Conservation (phyloP, 92 coral and sea anemone genomes). For the Zoanthus sansibaricus region DNA sequence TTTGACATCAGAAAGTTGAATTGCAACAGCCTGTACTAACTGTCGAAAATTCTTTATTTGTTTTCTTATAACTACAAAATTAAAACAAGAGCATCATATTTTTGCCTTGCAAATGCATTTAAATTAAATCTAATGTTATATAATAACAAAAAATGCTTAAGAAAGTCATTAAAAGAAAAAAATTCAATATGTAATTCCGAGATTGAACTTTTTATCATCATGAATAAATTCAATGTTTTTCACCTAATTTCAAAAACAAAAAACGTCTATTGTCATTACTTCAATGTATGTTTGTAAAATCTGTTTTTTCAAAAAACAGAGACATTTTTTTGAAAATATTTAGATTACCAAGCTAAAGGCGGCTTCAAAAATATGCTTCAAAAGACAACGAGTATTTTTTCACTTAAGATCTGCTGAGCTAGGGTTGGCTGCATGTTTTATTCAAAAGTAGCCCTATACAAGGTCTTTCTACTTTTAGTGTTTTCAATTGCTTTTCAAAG, state of each 20-base stretch:
- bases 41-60: neutral
- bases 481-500: too few species aligned
- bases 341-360: too few species aligned
- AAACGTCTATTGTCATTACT: neutral
- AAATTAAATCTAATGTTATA: neutral
- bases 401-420: too few species aligned
- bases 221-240: neutral
- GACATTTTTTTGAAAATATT: too few species aligned
- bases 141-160: neutral
- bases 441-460: too few species aligned
- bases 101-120: neutral
- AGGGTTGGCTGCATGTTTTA: too few species aligned
- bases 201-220: too few species aligned
- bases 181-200: neutral
- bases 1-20: neutral
- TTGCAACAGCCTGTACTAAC: neutral
- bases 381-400: too few species aligned
- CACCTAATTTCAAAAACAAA: slow-evolving; percentile 18
- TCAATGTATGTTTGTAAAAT: neutral
- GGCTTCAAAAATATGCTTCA: too few species aligned
- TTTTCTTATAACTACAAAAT: neutral
- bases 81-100: neutral
- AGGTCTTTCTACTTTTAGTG: too few species aligned
- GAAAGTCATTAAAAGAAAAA: neutral
- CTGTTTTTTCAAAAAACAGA: neutral